Evolutionary conservation across 2,797 vertebrate species (phyloP).

Genomic region (Sebastes steindachneri): DNA sequence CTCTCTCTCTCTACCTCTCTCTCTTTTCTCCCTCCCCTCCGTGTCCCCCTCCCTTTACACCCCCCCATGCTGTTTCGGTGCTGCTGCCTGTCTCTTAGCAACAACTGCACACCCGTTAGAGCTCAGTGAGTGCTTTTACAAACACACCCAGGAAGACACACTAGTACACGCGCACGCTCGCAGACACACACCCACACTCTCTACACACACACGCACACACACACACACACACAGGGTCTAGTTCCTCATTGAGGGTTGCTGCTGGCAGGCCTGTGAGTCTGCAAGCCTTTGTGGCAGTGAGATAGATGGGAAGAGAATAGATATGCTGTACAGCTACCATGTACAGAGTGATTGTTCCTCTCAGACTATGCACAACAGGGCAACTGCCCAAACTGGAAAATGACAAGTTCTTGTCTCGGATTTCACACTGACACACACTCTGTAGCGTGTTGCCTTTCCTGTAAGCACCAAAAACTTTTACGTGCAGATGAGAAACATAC

Average conservation of each 20-base stretch:
- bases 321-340: slow-evolving; percentile 69
- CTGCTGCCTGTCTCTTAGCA: slow-evolving; percentile 99
- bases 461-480: slow-evolving; percentile 41
- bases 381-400: slow-evolving; percentile 63
- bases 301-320: slow-evolving; percentile 76
- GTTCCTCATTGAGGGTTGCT: slow-evolving; percentile 78
- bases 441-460: slow-evolving; percentile 9
- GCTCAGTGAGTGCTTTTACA: slow-evolving; percentile 87
- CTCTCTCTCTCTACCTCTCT: slow-evolving; percentile 16
- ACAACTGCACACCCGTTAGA: slow-evolving; percentile 96
- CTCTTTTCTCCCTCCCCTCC: slow-evolving; percentile 4
- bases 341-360: slow-evolving; percentile 62
- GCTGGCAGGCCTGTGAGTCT: slow-evolving; percentile 81
- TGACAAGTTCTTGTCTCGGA: slow-evolving; percentile 42
- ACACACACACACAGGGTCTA: slow-evolving; percentile 61
- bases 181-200: neutral
- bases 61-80: slow-evolving; percentile 84
- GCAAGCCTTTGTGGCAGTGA: slow-evolving; percentile 77
- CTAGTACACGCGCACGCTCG: slow-evolving; percentile 32
- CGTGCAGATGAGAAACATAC: slow-evolving; percentile 20
- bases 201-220: slow-evolving; percentile 24
- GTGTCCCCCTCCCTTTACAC: slow-evolving; percentile 37
- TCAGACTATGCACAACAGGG: slow-evolving; percentile 61
- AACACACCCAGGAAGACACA: slow-evolving; percentile 82
- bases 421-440: slow-evolving; percentile 17